phyloP scores from a whole-genome alignment of 1,140 invertebrate genomes.

The Drosophila athabasca region DNA sequence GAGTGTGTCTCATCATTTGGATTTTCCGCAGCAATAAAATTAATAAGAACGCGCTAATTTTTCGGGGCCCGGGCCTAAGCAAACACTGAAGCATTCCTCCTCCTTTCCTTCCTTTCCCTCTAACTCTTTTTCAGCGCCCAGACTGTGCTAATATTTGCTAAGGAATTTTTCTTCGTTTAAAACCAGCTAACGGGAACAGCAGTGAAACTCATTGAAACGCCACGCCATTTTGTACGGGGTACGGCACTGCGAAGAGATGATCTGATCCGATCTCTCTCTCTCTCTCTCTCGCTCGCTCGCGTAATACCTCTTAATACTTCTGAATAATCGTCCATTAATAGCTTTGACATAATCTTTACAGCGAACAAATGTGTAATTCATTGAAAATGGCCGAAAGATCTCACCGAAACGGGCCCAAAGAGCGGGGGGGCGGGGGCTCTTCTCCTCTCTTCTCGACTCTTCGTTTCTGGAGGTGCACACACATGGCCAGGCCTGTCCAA shows the following conservation, averaged over 20 bases:
- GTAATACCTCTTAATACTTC: constrained; percentile 29
- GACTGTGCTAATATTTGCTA: constrained; percentile 75
- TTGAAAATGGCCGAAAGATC: constrained; percentile 47
- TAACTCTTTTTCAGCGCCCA: constrained; percentile 44
- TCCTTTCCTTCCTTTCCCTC: constrained; percentile 48
- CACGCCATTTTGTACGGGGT: constrained; percentile 65
- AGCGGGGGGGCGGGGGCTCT: constrained; percentile 34
- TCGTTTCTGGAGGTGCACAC: constrained; percentile 31
- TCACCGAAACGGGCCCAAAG: constrained; percentile 7
- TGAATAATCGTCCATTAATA: constrained; percentile 36
- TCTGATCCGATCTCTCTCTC: background rate
- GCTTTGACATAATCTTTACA: constrained; percentile 40
- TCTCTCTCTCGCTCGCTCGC: too few species aligned
- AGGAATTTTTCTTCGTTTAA: constrained; percentile 45
- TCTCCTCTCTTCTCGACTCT: background rate
- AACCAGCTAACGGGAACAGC: constrained; percentile 10
- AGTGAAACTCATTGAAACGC: constrained; percentile 25
- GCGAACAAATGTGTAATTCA: constrained; percentile 53
- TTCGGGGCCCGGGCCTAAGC: constrained; percentile 67
- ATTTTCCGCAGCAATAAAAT: constrained; percentile 81
- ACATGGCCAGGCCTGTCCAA: constrained; percentile 59
- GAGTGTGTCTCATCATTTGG: constrained; percentile 66
- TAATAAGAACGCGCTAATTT: constrained; percentile 83
- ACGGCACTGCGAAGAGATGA: background rate
- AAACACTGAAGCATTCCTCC: constrained; percentile 49